A percentile compares a stretch with the other conserved stretches of the same genome.
phyloP scores from a whole-genome alignment of 2,113 vertebrate genomes.

The Percina caprodes region DNA sequence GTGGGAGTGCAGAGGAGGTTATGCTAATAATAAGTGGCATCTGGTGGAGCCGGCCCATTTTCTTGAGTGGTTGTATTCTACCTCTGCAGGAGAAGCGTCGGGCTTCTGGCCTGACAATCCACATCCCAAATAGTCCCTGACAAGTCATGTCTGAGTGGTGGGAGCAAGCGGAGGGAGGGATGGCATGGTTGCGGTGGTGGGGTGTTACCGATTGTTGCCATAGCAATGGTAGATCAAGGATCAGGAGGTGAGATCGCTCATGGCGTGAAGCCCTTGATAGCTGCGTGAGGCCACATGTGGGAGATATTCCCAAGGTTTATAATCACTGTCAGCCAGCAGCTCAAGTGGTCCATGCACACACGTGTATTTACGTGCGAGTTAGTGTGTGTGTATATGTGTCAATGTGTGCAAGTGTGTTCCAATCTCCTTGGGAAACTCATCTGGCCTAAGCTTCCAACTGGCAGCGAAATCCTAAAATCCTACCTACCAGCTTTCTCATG shows the following conservation, averaged over 20 bases:
- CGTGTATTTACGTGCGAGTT: constrained; percentile 29
- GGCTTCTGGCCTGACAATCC: constrained; percentile 57
- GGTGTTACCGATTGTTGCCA: constrained; percentile 71
- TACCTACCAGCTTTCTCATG: constrained; percentile 72
- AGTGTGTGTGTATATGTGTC: constrained; percentile 28
- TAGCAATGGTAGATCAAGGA: constrained; percentile 70
- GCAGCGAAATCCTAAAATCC: constrained; percentile 75
- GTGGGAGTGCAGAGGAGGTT: constrained; percentile 24
- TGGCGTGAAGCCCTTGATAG: constrained; percentile 62
- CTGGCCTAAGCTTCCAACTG: constrained; percentile 78
- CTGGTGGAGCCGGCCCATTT: constrained; percentile 64
- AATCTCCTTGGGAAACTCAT: constrained; percentile 76
- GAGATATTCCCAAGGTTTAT: constrained; percentile 72
- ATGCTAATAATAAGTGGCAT: constrained; percentile 63
- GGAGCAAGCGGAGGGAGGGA: constrained; percentile 16
- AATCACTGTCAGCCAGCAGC: constrained; percentile 72
- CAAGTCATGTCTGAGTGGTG: constrained; percentile 64
- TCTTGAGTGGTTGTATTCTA: constrained; percentile 71
- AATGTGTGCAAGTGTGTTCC: constrained; percentile 48
- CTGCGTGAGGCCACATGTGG: constrained; percentile 67
- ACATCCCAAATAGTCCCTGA: constrained; percentile 59
- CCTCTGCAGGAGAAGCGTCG: constrained; percentile 47
- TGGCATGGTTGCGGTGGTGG: constrained; percentile 4
- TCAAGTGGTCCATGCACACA: constrained; percentile 56
- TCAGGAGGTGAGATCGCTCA: constrained; percentile 69